phyloP scores from a whole-genome alignment of 2,113 vertebrate genomes.

The Gyps fulvus region DNA sequence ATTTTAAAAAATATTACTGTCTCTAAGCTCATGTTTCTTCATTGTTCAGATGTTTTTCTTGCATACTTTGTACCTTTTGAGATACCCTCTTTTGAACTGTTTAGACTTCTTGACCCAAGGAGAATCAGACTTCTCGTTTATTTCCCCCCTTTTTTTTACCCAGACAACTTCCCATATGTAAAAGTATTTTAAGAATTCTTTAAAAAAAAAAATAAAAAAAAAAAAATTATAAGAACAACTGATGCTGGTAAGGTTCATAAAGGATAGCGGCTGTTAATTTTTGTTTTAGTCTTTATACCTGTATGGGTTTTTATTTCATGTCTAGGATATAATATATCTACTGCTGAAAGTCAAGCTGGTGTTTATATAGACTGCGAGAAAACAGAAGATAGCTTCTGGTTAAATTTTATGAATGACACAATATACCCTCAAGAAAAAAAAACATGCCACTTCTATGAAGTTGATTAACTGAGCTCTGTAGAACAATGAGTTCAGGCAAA shows the following conservation, averaged over 20 bases:
- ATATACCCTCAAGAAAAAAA: neutral
- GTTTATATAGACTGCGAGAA: neutral
- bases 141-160: neutral
- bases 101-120: neutral
- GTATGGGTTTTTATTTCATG: neutral
- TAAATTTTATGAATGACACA: neutral
- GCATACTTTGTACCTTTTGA: neutral
- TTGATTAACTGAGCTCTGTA: neutral
- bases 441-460: neutral
- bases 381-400: neutral
- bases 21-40: neutral
- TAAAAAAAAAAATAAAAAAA: neutral
- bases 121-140: neutral
- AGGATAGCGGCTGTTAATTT: neutral
- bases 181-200: neutral
- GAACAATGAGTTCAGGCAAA: neutral
- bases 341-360: neutral
- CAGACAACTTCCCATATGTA: neutral
- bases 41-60: neutral
- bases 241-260: neutral
- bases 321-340: neutral
- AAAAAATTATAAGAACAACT: neutral
- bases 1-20: neutral
- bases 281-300: neutral
- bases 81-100: neutral